These are phyloP conservation scores for Saguinus imperator DNA, from an alignment of 2,113 vertebrate genomes.

Conservation along the genomic window DNA sequence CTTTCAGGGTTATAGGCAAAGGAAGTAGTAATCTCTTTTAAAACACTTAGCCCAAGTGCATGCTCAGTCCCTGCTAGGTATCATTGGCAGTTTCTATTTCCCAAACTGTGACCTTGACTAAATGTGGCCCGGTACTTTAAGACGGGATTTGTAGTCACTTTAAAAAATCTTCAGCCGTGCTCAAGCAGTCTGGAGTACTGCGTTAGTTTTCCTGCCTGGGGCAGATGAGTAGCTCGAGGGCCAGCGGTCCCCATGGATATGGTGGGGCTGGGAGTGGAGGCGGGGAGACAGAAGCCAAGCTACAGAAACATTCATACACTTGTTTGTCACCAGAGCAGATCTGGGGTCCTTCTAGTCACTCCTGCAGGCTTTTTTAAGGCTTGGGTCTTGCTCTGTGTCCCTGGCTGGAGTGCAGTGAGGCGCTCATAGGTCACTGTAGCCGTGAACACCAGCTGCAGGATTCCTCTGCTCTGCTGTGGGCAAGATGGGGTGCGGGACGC, in stretches of 20 bases:
- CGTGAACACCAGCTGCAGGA: not conserved
- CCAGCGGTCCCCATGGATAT: not conserved
- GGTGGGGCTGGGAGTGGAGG: not conserved
- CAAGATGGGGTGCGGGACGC: accelerated
- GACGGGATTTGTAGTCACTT: not conserved
- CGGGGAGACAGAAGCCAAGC: not conserved
- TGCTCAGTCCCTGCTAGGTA: not conserved
- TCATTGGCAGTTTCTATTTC: not conserved
- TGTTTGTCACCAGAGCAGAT: not conserved
- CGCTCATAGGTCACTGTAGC: too few relatives aligned
- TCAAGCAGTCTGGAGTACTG: not conserved
- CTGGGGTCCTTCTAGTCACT: not conserved
- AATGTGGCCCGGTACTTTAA: not conserved
- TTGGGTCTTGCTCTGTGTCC: too few relatives aligned
- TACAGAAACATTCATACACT: not conserved
- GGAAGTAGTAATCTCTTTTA: not conserved
- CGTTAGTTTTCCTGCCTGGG: not conserved
- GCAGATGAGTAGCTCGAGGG: not conserved
- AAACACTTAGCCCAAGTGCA: not conserved
- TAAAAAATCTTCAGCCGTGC: not conserved
- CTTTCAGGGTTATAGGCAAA: not conserved
- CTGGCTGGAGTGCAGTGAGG: too few relatives aligned
- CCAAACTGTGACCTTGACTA: not conserved
- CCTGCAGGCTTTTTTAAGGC: not conserved
- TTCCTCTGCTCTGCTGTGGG: not conserved